These are phyloP conservation scores for Hofmannophila pseudospretella DNA, from an alignment of 2,888 invertebrate genomes.

Conservation along the genomic window DNA sequence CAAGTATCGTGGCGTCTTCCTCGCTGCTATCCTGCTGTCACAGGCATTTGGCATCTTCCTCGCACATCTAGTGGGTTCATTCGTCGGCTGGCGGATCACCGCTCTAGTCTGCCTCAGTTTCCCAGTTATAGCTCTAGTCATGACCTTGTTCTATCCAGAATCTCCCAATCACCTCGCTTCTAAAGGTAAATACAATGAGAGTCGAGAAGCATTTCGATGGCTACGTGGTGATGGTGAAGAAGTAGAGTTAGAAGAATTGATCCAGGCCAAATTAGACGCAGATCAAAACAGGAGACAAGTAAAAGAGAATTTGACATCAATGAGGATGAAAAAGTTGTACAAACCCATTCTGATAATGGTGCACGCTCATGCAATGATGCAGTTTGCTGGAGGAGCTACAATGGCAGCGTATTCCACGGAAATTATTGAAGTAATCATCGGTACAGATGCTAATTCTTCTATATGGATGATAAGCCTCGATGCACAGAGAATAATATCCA, in stretches of 20 bases:
- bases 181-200: constrained; percentile 70
- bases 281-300: constrained; percentile 12
- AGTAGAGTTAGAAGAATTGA: constrained; percentile 55
- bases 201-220: constrained; percentile 74
- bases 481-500: constrained; percentile 75
- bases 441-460: constrained; percentile 76
- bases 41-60: constrained; percentile 79
- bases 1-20: constrained; percentile 77
- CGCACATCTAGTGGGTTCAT: constrained; percentile 79
- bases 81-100: constrained; percentile 73
- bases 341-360: constrained; percentile 78
- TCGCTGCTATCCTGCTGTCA: constrained; percentile 75
- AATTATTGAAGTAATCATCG: constrained; percentile 75
- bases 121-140: constrained; percentile 57
- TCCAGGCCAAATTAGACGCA: constrained; percentile 33
- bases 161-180: constrained; percentile 81
- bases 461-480: constrained; percentile 81
- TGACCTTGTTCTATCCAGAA: constrained; percentile 70
- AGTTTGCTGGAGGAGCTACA: constrained; percentile 81
- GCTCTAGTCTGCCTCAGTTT: constrained; percentile 64
- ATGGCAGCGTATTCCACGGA: constrained; percentile 81
- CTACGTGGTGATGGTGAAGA: constrained; percentile 70
- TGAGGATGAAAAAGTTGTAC: constrained; percentile 66
- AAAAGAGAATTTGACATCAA: constrained; percentile 20
- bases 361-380: constrained; percentile 79